phyloP scores from a whole-genome alignment of 2,888 invertebrate species.

The Drosophila borealis region DNA sequence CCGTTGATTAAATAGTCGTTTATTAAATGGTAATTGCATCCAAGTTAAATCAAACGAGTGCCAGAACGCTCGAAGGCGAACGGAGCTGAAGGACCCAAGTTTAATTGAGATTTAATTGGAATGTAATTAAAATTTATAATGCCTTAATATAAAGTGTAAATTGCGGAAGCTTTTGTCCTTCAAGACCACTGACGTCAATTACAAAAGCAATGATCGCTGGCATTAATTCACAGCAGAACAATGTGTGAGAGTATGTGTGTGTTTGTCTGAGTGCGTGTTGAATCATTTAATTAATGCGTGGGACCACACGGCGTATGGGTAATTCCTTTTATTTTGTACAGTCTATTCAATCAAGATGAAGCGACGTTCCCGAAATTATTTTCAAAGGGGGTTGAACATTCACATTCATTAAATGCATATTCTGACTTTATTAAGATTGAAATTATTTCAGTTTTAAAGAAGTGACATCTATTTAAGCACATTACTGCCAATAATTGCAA shows the following conservation, averaged over 20 bases:
- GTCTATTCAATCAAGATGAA: background rate
- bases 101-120: slow-evolving; percentile 73
- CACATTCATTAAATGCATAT: background rate
- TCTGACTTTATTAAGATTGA: background rate
- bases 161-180: slow-evolving; percentile 40
- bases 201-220: slow-evolving; percentile 24
- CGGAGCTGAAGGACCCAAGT: slow-evolving; percentile 38
- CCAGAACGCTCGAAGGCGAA: slow-evolving; percentile 6
- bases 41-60: slow-evolving; percentile 38
- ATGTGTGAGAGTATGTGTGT: background rate
- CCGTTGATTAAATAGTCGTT: slow-evolving; percentile 37
- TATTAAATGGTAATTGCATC: slow-evolving; percentile 55
- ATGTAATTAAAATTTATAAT: slow-evolving; percentile 75
- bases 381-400: no score
- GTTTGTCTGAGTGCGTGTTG: background rate
- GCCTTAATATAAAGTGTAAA: slow-evolving; percentile 48
- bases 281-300: slow-evolving; percentile 36
- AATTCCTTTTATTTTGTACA: slow-evolving; percentile 15
- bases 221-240: slow-evolving; percentile 19
- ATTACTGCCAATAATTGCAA: no score
- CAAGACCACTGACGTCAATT: slow-evolving; percentile 15
- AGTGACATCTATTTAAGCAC: background rate
- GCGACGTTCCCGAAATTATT: background rate
- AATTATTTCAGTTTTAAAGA: background rate
- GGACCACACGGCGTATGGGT: slow-evolving; percentile 25